phyloP scores from a whole-genome alignment of 1,140 invertebrate species.

The Phenacoccus solenopsis region DNA sequence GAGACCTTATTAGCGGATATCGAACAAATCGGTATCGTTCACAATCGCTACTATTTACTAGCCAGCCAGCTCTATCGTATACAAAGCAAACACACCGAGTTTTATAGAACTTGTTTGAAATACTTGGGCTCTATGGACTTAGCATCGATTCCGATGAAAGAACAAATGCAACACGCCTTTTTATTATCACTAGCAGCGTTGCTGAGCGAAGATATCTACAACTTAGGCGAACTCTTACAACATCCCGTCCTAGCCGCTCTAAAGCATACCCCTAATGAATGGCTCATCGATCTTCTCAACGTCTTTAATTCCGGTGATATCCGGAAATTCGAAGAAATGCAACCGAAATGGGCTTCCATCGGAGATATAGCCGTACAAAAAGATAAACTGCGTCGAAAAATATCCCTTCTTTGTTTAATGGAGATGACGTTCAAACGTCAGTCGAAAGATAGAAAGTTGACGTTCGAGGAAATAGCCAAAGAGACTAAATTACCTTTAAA shows the following conservation, averaged over 20 bases:
- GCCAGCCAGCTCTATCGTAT: constrained; percentile 81
- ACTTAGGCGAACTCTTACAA: constrained; percentile 89
- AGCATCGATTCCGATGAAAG: constrained; percentile 45
- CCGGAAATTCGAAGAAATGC: constrained; percentile 65
- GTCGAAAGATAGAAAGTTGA: constrained; percentile 57
- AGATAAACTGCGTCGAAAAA: constrained; percentile 75
- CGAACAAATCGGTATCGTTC: constrained; percentile 84
- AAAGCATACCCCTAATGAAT: constrained; percentile 65
- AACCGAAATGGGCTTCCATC: constrained; percentile 65
- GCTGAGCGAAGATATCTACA: constrained; percentile 90
- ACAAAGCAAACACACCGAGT: constrained; percentile 77
- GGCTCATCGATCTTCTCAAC: constrained; percentile 78
- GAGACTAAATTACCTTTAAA: constrained; percentile 68
- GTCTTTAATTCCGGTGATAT: constrained; percentile 91
- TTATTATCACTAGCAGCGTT: constrained; percentile 86
- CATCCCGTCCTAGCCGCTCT: constrained; percentile 86
- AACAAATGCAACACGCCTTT: constrained; percentile 73
- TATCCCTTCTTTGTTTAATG: constrained; percentile 91
- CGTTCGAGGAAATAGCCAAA: constrained; percentile 80
- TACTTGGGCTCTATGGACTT: constrained; percentile 88
- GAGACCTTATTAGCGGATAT: constrained; percentile 74
- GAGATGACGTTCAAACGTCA: constrained; percentile 67
- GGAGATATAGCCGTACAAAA: constrained; percentile 79
- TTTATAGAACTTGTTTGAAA: constrained; percentile 88
- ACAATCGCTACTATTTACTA: constrained; percentile 88